These are phyloP conservation scores for Jacana jacana DNA, from an alignment of 2,113 vertebrate species.

Conservation along the genomic window DNA sequence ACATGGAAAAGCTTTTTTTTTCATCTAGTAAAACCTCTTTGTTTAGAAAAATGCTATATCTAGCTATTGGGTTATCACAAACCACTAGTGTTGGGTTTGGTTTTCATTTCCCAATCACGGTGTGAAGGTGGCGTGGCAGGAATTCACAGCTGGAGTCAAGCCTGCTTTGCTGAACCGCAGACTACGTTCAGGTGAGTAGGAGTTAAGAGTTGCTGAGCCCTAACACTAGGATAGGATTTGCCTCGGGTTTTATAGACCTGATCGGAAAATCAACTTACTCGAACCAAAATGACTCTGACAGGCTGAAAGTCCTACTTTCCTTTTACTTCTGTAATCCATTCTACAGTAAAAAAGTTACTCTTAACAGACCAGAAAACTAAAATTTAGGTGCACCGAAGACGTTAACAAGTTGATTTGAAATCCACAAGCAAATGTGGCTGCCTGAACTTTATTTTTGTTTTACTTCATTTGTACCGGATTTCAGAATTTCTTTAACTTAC, in stretches of 20 bases:
- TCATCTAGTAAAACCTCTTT: not conserved
- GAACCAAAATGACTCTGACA: not conserved
- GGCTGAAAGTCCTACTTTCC: not conserved
- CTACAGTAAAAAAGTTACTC: not conserved
- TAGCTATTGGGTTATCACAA: not conserved
- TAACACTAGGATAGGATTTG: not conserved
- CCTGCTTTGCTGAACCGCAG: not conserved
- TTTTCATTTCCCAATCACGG: not conserved
- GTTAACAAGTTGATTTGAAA: not conserved
- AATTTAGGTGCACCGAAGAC: not conserved
- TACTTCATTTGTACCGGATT: not conserved
- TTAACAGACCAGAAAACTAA: not conserved
- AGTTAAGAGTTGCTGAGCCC: not conserved
- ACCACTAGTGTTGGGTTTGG: not conserved
- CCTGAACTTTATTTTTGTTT: not conserved
- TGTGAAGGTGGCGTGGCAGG: not conserved
- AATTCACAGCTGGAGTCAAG: not conserved
- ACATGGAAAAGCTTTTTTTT: not conserved
- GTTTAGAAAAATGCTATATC: not conserved
- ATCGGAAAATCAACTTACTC: not conserved
- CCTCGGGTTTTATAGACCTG: not conserved
- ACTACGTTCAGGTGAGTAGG: not conserved
- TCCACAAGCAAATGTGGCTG: not conserved
- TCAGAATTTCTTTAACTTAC: not conserved
- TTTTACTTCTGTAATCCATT: not conserved